These are phyloP conservation scores for Thysanoteuthis rhombus DNA, from an alignment of 2,888 invertebrate genomes.

Conservation along the genomic window DNA sequence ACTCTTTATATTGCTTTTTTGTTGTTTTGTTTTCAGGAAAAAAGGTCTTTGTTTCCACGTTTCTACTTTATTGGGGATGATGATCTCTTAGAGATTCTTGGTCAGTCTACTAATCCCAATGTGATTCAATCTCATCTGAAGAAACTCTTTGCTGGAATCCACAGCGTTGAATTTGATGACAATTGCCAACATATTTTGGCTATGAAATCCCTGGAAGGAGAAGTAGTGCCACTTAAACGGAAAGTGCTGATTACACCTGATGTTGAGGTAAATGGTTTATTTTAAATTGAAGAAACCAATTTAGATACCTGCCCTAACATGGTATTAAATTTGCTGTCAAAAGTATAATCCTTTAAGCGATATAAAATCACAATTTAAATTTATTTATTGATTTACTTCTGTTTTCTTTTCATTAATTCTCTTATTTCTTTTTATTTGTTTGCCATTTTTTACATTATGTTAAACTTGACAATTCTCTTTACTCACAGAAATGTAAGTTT, in stretches of 20 bases:
- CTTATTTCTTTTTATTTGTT: too few relatives aligned
- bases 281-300: too few relatives aligned
- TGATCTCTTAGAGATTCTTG: conserved; percentile 93
- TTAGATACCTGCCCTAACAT: too few relatives aligned
- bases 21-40: conserved; percentile 77
- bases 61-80: conserved; percentile 98
- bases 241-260: conserved; percentile 79
- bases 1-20: too few relatives aligned
- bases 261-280: conserved; percentile 75
- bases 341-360: too few relatives aligned
- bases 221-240: conserved; percentile 77
- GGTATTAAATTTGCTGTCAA: too few relatives aligned
- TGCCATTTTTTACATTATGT: too few relatives aligned
- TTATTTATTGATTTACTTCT: too few relatives aligned
- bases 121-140: conserved; percentile 94
- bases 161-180: conserved; percentile 76
- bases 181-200: conserved; percentile 74
- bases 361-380: too few relatives aligned
- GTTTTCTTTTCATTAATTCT: too few relatives aligned
- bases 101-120: conserved; percentile 87
- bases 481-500: too few relatives aligned
- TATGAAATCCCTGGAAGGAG: conserved; percentile 81
- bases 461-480: too few relatives aligned
- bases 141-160: conserved; percentile 84
- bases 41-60: conserved; percentile 90